Evolutionary conservation across 2,888 invertebrate genomes (phyloP), one percentile per base, ranked within the genome.

Genomic region (Teinopalpus imperialis): DNA sequence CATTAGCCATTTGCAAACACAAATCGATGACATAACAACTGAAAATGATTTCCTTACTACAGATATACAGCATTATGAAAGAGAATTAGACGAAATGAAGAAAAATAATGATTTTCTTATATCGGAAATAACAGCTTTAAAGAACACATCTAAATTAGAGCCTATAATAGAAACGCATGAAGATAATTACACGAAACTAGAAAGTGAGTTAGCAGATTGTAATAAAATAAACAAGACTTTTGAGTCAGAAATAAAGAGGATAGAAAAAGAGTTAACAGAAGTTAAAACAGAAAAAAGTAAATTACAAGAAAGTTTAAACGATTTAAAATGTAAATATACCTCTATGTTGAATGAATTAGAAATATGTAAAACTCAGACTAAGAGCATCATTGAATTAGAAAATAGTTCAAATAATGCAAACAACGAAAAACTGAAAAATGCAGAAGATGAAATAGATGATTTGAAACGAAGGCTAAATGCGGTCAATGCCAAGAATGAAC

Each of bases 81-180:
- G 91, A 53, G 93, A 92, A 68, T 77, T 91, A 30, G 83, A 89
- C 46, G 92, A 93, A 65, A 88, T 93, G 66, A 92, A 92, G 74
- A 92, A 92, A 66, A 94, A 93, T 67, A 94, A 94, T 61, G 93
- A 93, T 60, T 86, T 92, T 47, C 75, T 94, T n/a, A 88, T 93
- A 55, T 90, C 90, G 35, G 93, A 93, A 74, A 81, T 94, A 49
- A 89, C 93, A 29, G 89, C 90, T 34, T 87, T 90, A 39, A 93
- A 93, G 63, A 91, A 89, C 62, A 81, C 83, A n/a, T 89, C 90
- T n/a, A 92, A 92, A 56, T 73, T 94, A 54, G 92, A 93, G 69
- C 93, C 94, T 0, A 94, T 94, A 39, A 91, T 92, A 36, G 94
- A 94, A 79, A 90, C 92, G 1, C 93, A 93, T 59, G 94, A 94